Evolutionary conservation across 2,888 invertebrate genomes (phyloP).

Genomic region (Iselma pallidipennis): DNA sequence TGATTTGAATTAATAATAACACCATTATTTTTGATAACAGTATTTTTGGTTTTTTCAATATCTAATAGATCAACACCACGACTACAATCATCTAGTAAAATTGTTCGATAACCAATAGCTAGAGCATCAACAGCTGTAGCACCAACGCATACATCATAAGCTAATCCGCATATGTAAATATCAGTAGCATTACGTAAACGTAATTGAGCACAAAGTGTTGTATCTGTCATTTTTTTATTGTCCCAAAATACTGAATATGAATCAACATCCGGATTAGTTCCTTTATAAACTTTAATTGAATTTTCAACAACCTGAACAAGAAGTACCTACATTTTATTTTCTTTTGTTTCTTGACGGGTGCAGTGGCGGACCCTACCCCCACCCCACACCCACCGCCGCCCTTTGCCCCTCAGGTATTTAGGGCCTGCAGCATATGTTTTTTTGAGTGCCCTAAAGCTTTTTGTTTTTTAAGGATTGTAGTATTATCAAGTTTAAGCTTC

Average conservation of each 20-base stretch:
- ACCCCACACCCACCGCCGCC: too few relatives aligned
- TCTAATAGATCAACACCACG: constrained; percentile 85
- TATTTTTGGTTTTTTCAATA: constrained; percentile 80
- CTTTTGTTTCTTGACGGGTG: not conserved
- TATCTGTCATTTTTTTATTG: constrained; percentile 89
- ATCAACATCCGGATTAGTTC: constrained; percentile 92
- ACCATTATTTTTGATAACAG: constrained; percentile 74
- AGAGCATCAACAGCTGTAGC: constrained; percentile 87
- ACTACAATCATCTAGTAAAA: constrained; percentile 88
- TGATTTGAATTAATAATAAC: constrained; percentile 79
- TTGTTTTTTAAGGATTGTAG: too few relatives aligned
- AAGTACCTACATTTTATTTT: constrained; percentile 5
- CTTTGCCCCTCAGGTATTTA: too few relatives aligned
- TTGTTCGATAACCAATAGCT: constrained; percentile 88
- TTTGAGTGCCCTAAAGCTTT: too few relatives aligned
- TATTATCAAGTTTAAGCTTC: not conserved
- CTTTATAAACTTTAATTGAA: constrained; percentile 84
- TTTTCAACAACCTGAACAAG: constrained; percentile 67
- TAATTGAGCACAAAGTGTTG: constrained; percentile 80
- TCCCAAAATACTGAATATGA: constrained; percentile 99
- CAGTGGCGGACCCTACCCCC: too few relatives aligned
- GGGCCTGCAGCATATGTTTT: too few relatives aligned
- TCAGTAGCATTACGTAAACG: constrained; percentile 82
- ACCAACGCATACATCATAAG: constrained; percentile 94
- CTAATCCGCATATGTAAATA: constrained; percentile 92